phyloP scores from a whole-genome alignment of 2,888 invertebrate species.

The Papilio elwesi region DNA sequence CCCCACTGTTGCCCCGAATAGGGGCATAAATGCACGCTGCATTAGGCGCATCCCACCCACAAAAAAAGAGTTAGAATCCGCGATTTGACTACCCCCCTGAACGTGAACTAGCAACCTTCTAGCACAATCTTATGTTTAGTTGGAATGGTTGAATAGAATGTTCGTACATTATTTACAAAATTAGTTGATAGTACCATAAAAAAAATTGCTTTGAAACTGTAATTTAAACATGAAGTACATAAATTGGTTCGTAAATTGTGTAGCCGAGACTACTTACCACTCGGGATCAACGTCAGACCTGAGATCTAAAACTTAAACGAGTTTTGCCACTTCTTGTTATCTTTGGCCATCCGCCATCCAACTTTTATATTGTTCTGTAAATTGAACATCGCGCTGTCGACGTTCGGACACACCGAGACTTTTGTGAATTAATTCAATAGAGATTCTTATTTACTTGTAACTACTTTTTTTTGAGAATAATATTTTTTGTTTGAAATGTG shows the following conservation, averaged over 20 bases:
- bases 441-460: background rate
- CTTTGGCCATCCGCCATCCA: constrained; percentile 31
- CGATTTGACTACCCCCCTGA: no score
- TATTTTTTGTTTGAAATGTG: background rate
- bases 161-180: no score
- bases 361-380: constrained; percentile 35
- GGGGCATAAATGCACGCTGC: no score
- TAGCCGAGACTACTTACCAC: constrained; percentile 14
- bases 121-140: no score
- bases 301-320: constrained; percentile 32
- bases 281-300: constrained; percentile 23
- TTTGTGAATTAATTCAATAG: constrained; percentile 23
- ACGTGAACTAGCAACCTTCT: no score
- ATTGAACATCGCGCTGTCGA: constrained; percentile 27
- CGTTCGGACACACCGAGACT: constrained; percentile 18
- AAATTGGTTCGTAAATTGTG: constrained; percentile 13
- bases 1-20: no score
- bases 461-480: background rate
- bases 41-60: no score
- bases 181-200: no score
- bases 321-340: constrained; percentile 33
- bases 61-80: no score
- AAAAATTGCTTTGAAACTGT: background rate
- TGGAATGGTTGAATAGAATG: no score
- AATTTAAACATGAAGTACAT: background rate